Evolutionary conservation across 2,888 invertebrate species (phyloP).

Genomic region (Gonocerus acuteangulatus): DNA sequence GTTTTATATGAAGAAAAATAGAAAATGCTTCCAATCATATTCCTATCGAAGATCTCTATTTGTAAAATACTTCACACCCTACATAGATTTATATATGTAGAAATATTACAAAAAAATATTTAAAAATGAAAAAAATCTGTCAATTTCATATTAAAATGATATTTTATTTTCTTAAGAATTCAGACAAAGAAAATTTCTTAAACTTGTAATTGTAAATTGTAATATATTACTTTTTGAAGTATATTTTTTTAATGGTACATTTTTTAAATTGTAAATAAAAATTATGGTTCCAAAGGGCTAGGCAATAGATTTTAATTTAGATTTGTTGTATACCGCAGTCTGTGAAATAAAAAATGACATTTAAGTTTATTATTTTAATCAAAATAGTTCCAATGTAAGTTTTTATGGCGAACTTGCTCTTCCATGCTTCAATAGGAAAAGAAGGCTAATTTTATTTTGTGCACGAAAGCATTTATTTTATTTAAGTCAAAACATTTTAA

Average conservation of each 20-base stretch:
- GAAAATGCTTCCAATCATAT: neutral
- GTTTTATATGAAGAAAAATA: neutral
- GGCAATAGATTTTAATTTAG: conserved; percentile 15
- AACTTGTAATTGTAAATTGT: conserved; percentile 13
- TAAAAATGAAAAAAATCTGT: conserved; percentile 1
- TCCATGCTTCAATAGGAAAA: conserved; percentile 7
- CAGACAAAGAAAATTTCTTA: conserved; percentile 13
- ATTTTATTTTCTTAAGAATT: conserved; percentile 15
- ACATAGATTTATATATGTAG: neutral
- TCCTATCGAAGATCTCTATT: neutral
- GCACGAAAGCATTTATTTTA: conserved; percentile 7
- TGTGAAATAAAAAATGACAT: neutral
- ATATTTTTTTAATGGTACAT: conserved; percentile 20
- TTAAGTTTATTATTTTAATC: conserved; percentile 3
- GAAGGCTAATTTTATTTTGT: conserved; percentile 5
- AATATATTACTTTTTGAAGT: conserved; percentile 19
- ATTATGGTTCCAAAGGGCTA: conserved; percentile 6
- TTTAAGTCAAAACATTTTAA: neutral
- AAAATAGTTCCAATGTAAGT: conserved; percentile 4
- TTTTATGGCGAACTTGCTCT: conserved; percentile 4
- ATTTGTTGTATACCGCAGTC: conserved; percentile 13
- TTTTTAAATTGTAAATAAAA: conserved; percentile 20
- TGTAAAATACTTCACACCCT: neutral
- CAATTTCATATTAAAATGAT: conserved; percentile 15
- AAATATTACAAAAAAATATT: no score